These are phyloP conservation scores for Centropus unirufus DNA, from an alignment of 2,113 vertebrate genomes.

Conservation along the genomic window DNA sequence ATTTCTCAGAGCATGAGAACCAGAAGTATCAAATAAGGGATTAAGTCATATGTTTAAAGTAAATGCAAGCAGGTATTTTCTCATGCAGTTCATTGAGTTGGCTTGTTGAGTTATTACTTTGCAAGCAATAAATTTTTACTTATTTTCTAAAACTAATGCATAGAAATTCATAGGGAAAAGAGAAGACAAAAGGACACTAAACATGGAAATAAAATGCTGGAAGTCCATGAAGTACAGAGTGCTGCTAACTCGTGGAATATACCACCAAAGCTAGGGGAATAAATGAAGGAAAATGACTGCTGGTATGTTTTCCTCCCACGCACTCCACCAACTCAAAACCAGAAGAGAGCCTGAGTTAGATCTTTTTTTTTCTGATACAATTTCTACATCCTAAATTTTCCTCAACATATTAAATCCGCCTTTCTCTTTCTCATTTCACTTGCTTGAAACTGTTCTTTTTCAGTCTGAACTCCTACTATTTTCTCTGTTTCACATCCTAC, in stretches of 20 bases:
- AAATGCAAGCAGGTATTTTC: neutral
- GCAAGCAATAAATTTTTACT: neutral
- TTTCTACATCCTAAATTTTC: neutral
- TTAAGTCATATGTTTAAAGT: neutral
- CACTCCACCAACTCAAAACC: rapidly evolving
- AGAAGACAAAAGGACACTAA: neutral
- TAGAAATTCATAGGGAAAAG: neutral
- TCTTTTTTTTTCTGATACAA: neutral
- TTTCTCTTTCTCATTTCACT: neutral
- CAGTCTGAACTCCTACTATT: neutral
- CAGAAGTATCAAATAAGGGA: neutral
- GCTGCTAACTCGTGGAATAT: neutral
- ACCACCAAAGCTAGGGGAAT: neutral
- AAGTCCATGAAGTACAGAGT: neutral
- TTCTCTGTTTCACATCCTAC: neutral
- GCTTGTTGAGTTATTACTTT: neutral
- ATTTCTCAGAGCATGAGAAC: neutral
- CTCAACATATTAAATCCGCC: neutral
- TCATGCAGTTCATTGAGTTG: neutral
- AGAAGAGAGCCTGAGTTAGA: neutral
- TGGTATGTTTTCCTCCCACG: neutral
- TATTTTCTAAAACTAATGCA: neutral
- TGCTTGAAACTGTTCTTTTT: neutral
- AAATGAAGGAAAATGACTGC: neutral
- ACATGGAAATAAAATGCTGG: neutral